Evolutionary conservation across 2,888 invertebrate species (phyloP), one percentile per base, ranked within the genome.

Genomic region (Hypercompe scribonia): DNA sequence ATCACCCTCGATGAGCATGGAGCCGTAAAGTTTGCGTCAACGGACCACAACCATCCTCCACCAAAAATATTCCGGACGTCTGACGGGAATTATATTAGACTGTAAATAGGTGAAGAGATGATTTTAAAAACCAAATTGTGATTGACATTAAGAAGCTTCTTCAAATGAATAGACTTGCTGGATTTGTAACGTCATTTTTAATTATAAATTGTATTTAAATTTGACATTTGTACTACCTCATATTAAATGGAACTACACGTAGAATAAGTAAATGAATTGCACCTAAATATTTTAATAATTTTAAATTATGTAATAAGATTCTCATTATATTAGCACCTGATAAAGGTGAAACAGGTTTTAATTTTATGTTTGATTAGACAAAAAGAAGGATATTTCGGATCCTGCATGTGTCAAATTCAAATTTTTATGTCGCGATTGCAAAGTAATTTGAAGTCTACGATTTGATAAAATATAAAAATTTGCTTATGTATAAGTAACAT

Each of bases 21-120:
- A 7, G 24, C 50, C 21, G 2, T 72, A 13, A 72, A 68, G 39
- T 42, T 15, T 18, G 68, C 69, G 65, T 28, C 82, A 84, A 15
- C 87, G 15, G 68, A 65, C 31, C 72, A 72, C 86, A 3, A 71
- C 54, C 72, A 72, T 54, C 74, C 68, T 28, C 68, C 72, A n/a
- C 72, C 72, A 36, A 68, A 68, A 39, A 13, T 79, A 76, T 24
- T 31, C 31, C 28, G 70, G 15, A 76, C 68, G 7, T 21, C 66
- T 31, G 58, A 75, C 39, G 79, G 72, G 15, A 61, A 58, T 3
- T 72, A 68, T 65, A 46, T 65, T 39, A 39, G 65, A 68, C 24
- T 72, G 10, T 65, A 71, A 65, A 28, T 21, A 31, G n/a, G n/a
- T n/a, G 15, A 15, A n/a, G 10, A 58, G 3, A 28, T 28, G n/a